phyloP scores from a whole-genome alignment of 2,113 vertebrate species.

The Actenoides hombroni region DNA sequence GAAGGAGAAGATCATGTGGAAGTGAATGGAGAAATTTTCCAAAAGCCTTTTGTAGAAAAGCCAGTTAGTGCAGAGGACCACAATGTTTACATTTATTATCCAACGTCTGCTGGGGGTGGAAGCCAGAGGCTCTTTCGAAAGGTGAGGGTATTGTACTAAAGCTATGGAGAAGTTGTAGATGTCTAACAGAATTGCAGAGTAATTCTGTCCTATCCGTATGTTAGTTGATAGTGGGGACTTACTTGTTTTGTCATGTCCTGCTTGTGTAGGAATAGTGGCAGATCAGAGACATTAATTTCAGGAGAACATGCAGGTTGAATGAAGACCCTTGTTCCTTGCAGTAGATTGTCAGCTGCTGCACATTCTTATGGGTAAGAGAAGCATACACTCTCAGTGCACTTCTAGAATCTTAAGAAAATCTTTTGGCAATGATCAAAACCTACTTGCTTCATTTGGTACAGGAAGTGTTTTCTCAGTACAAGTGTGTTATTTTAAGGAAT shows the following conservation, averaged over 20 bases:
- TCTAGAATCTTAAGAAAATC: not conserved
- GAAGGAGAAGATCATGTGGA: conserved; percentile 93
- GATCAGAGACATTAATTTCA: not conserved
- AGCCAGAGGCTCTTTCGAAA: conserved; percentile 91
- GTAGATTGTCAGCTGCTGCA: not conserved
- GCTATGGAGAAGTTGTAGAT: not conserved
- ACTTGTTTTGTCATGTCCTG: not conserved
- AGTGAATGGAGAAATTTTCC: conserved; percentile 90
- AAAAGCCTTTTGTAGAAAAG: conserved; percentile 92
- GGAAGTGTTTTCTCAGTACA: not conserved
- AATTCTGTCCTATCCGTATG: not conserved
- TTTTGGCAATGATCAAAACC: not conserved
- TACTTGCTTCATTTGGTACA: not conserved
- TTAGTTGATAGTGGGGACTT: not conserved
- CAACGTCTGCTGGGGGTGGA: conserved; percentile 88
- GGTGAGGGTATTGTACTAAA: conserved; percentile 61
- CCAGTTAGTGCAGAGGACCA: conserved; percentile 92
- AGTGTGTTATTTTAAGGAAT: not conserved
- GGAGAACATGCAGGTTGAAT: not conserved
- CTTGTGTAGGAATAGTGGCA: not conserved
- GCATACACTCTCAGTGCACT: not conserved
- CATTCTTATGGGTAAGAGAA: not conserved
- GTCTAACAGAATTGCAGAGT: not conserved
- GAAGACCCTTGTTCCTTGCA: not conserved
- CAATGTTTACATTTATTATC: conserved; percentile 93